Conservation (phyloP, 2,888 invertebrate species). For the Liposcelis brunnea region DNA sequence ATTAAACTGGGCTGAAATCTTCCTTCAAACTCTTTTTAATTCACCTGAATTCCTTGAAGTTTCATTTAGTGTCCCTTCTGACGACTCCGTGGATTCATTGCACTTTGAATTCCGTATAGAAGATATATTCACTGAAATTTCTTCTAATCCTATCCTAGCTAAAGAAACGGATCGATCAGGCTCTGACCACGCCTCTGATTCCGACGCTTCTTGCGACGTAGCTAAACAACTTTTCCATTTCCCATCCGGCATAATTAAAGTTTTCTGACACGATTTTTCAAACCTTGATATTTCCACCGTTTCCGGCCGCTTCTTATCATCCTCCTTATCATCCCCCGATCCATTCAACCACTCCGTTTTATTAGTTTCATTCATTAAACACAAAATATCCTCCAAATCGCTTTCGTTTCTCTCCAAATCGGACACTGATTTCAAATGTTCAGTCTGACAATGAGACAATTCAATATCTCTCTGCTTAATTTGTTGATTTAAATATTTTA, state of each 20-base stretch:
- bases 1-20: too few relatives aligned
- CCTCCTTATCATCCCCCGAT: not conserved
- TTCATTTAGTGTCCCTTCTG: constrained; percentile 14
- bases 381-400: not conserved
- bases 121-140: constrained; percentile 13
- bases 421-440: not conserved
- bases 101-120: constrained; percentile 5
- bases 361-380: too few relatives aligned
- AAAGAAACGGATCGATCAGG: constrained; percentile 67
- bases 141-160: constrained; percentile 49
- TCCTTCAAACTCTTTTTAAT: not conserved
- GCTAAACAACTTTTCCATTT: not conserved
- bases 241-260: constrained; percentile 7
- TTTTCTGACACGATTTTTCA: constrained; percentile 11
- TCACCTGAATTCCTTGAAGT: constrained; percentile 13
- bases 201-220: constrained; percentile 27
- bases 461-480: constrained; percentile 8
- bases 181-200: constrained; percentile 77
- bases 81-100: constrained; percentile 14
- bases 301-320: not conserved
- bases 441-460: constrained; percentile 3
- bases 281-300: not conserved
- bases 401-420: not conserved
- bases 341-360: constrained; percentile 15
- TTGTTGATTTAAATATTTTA: not conserved